These are phyloP conservation scores for Cairina moschata DNA, from an alignment of 2,113 vertebrate genomes.

Conservation along the genomic window DNA sequence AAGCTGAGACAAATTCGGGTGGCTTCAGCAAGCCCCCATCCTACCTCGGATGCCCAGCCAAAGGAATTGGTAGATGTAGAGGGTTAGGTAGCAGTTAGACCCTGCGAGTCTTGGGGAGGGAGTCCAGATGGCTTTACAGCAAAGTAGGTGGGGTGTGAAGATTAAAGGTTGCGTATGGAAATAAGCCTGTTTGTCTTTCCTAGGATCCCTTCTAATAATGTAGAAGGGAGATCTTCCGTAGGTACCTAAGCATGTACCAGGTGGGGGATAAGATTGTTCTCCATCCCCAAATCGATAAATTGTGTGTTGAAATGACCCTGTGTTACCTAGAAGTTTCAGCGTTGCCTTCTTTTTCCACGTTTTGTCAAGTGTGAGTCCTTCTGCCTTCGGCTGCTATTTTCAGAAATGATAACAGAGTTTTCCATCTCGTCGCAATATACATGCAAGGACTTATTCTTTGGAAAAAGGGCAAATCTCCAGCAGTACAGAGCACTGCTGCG, in stretches of 20 bases:
- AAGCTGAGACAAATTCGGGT: background rate
- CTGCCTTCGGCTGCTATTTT: constrained; percentile 18
- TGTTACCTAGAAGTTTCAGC: background rate
- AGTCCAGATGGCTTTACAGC: background rate
- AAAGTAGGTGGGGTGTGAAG: background rate
- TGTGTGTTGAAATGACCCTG: background rate
- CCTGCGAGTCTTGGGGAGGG: background rate
- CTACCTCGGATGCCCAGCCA: background rate
- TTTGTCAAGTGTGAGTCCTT: background rate
- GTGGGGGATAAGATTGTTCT: background rate
- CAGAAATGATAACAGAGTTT: background rate
- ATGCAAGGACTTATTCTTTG: background rate
- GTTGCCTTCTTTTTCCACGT: background rate
- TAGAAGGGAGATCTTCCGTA: background rate
- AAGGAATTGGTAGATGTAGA: background rate
- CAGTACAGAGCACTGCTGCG: background rate
- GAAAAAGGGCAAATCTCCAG: background rate
- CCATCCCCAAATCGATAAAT: background rate
- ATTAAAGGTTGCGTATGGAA: background rate
- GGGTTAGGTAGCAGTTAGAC: background rate
- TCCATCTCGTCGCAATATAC: background rate
- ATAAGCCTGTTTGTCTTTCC: background rate
- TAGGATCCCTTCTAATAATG: background rate
- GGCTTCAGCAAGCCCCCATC: too few relatives aligned
- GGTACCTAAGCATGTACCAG: background rate